These are phyloP conservation scores for Rhynchotus rufescens DNA, from an alignment of 2,797 vertebrate species.

Conservation along the genomic window DNA sequence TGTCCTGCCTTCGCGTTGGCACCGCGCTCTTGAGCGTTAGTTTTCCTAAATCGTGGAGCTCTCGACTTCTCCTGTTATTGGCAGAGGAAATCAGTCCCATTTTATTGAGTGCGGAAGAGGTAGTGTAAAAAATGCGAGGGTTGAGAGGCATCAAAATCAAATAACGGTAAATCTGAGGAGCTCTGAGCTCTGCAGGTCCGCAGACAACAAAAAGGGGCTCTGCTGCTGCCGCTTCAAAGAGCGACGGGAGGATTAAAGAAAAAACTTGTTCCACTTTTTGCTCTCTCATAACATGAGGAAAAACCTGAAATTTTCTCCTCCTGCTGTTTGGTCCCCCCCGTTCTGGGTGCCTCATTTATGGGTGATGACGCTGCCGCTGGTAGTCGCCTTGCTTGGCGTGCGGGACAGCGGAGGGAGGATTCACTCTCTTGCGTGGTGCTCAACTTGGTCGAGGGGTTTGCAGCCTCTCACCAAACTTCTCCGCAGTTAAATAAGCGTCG, in stretches of 20 bases:
- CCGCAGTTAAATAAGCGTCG: not conserved
- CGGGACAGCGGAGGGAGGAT: fast-evolving
- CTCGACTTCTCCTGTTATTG: not conserved
- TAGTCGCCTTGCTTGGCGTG: not conserved
- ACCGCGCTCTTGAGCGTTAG: fast-evolving
- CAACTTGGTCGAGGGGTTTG: not conserved
- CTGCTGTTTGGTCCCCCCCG: not conserved
- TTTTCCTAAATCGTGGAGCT: not conserved
- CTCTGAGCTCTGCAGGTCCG: fast-evolving
- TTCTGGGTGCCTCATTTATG: not conserved
- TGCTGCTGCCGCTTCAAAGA: not conserved
- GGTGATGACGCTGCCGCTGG: not conserved
- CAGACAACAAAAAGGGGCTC: not conserved
- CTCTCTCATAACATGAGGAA: fast-evolving
- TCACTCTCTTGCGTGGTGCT: not conserved
- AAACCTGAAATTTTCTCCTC: not conserved
- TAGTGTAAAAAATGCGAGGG: not conserved
- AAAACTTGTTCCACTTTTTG: not conserved
- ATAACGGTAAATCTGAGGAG: not conserved
- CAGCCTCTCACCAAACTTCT: fast-evolving
- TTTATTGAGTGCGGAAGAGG: not conserved
- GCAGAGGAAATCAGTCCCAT: not conserved
- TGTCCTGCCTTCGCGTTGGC: not conserved
- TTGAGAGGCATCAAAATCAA: not conserved
- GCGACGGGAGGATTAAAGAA: not conserved